Evolutionary conservation across 2,888 invertebrate species (phyloP), one percentile per base, ranked within the genome.

Genomic region (Calameuta idolon): DNA sequence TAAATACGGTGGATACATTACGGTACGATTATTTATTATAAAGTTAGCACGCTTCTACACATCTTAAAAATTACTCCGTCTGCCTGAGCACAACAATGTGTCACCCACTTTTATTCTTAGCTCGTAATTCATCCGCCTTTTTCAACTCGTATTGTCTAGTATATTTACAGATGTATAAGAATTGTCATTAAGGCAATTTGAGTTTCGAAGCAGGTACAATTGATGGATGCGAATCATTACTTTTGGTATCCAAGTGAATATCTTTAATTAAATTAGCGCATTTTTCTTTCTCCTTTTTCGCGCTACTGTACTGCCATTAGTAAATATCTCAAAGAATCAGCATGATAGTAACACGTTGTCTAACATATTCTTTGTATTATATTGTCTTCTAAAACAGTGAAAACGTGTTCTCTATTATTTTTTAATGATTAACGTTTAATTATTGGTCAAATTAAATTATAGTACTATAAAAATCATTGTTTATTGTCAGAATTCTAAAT

Each of bases 141-240:
- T 74, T 79, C 81, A 75, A 82, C 81, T 84, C 85, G 87, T 89
- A 90, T 90, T 90, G 89, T 90, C 89, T 89, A 35, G 35, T 35
- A 88, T 88, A 89, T 89, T 84, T 88, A 89, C 89, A 90, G 82
- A 81, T 84, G 81, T 82, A 85, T 86, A 85, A 84, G 88, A 87
- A 89, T 88, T 90, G 88, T 89, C 90, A 86, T 89, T 90, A 90
- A 89, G 90, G 90, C 90, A 90, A 90, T 90, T 87, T 87, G 88
- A 90, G 89, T 89, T 89, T 89, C 87, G 84, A 90, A 90, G 89
- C 90, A 90, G 89, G 90, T 90, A 90, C 89, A 87, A 81, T 80
- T 76, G 79, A 79, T 79, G 76, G 73, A 79, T 77, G 76, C 79
- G 69, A 79, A 76, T 76, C 34, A 37, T 69, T 73, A 71, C 69